A percentile compares a stretch with the other conserved stretches of the same genome.
Evolutionary conservation across 2,113 vertebrate species (phyloP).

Genomic region (Spea bombifrons): DNA sequence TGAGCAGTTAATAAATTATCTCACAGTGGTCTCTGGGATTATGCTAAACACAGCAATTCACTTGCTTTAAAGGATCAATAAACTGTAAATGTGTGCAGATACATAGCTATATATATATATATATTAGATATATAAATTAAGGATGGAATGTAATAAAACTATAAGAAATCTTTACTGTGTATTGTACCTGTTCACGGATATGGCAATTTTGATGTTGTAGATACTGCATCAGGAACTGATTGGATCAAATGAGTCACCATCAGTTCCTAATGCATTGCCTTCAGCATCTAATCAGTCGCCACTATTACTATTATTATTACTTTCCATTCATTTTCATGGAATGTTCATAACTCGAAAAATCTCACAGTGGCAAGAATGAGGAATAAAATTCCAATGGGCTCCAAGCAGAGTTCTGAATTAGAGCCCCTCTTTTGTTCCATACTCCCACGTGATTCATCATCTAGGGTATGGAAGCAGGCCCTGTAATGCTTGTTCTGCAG

Average conservation of each 20-base stretch:
- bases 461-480: too few relatives aligned
- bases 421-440: too few relatives aligned
- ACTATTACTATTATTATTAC: background rate
- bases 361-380: too few relatives aligned
- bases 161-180: too few relatives aligned
- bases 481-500: too few relatives aligned
- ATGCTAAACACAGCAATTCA: conserved; percentile 89
- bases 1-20: conserved; percentile 82
- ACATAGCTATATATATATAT: background rate
- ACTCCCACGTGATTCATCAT: too few relatives aligned
- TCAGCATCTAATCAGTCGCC: conserved; percentile 91
- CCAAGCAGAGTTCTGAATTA: too few relatives aligned
- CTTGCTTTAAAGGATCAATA: conserved; percentile 65
- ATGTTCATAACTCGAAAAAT: too few relatives aligned
- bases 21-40: conserved; percentile 97
- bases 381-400: too few relatives aligned
- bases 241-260: conserved; percentile 82
- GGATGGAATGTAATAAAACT: too few relatives aligned
- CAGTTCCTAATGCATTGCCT: conserved; percentile 97
- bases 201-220: conserved; percentile 85
- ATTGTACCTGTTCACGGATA: background rate
- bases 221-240: conserved; percentile 99
- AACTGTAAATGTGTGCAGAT: conserved; percentile 28
- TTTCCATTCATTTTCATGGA: too few relatives aligned
- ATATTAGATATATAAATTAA: background rate